phyloP scores from a whole-genome alignment of 2,113 vertebrate species.

The Odocoileus hemionus region DNA sequence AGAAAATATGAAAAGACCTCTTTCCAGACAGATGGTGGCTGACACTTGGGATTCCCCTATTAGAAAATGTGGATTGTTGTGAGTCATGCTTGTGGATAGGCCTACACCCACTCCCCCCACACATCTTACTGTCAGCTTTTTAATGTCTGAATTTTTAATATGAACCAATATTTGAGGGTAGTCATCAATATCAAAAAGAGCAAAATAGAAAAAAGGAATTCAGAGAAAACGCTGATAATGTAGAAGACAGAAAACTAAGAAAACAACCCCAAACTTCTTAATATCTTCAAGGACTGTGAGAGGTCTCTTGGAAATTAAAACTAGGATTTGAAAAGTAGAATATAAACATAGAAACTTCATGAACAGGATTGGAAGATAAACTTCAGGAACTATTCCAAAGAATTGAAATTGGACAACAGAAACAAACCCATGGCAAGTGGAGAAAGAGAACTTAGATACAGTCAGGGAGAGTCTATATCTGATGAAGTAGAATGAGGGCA shows the following conservation, averaged over 20 bases:
- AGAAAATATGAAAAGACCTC: neutral
- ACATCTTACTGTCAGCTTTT: neutral
- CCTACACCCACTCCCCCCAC: too few relatives aligned
- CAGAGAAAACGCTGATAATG: neutral
- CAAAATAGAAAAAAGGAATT: neutral
- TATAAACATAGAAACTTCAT: neutral
- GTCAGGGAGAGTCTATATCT: neutral
- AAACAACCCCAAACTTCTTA: neutral
- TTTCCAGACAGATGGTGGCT: neutral
- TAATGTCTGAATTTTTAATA: neutral
- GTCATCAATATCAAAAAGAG: neutral
- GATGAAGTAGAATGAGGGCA: neutral
- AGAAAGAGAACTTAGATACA: neutral
- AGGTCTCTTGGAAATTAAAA: neutral
- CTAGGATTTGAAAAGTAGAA: neutral
- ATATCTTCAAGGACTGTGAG: neutral
- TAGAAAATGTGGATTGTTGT: neutral
- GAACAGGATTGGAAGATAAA: neutral
- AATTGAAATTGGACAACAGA: neutral
- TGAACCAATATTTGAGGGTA: neutral
- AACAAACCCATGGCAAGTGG: neutral
- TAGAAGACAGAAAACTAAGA: neutral
- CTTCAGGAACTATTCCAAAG: too few relatives aligned
- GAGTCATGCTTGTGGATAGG: rapidly evolving
- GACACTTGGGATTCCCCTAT: rapidly evolving